These are phyloP conservation scores for Cerastis leucographa DNA, from an alignment of 2,888 invertebrate genomes.

Conservation along the genomic window DNA sequence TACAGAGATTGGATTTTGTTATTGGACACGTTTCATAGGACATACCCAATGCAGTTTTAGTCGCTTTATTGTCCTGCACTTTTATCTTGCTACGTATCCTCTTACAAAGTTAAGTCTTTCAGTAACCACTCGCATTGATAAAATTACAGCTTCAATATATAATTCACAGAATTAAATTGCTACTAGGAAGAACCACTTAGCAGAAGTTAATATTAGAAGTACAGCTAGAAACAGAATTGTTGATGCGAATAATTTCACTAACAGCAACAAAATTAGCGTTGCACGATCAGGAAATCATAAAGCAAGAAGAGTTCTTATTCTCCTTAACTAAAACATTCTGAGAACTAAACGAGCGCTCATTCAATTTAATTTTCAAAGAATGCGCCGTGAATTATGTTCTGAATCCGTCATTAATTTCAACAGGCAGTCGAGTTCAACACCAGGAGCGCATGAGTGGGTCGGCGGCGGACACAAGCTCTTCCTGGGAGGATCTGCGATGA, in stretches of 20 bases:
- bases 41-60: slow-evolving; percentile 60
- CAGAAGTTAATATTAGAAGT: slow-evolving; percentile 37
- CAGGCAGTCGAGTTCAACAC: slow-evolving; percentile 63
- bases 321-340: slow-evolving; percentile 47
- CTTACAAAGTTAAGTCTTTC: slow-evolving; percentile 12
- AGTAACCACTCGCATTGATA: not conserved
- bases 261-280: slow-evolving; percentile 52
- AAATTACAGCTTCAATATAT: not conserved
- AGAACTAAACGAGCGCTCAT: slow-evolving; percentile 55
- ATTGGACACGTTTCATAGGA: slow-evolving; percentile 70
- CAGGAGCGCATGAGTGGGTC: slow-evolving; percentile 62
- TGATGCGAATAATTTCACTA: slow-evolving; percentile 38
- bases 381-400: slow-evolving; percentile 57
- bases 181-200: slow-evolving; percentile 25
- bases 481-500: slow-evolving; percentile 63
- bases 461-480: slow-evolving; percentile 55
- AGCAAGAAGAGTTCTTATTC: slow-evolving; percentile 53
- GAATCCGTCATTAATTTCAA: slow-evolving; percentile 63
- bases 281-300: slow-evolving; percentile 62
- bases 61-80: slow-evolving; percentile 35
- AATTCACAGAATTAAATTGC: slow-evolving; percentile 14
- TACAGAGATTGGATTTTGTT: slow-evolving; percentile 72
- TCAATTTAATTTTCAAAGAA: slow-evolving; percentile 62
- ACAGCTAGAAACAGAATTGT: slow-evolving; percentile 36
- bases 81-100: slow-evolving; percentile 19